phyloP scores from a whole-genome alignment of 2,797 vertebrate genomes.

The Sphaeramia orbicularis region DNA sequence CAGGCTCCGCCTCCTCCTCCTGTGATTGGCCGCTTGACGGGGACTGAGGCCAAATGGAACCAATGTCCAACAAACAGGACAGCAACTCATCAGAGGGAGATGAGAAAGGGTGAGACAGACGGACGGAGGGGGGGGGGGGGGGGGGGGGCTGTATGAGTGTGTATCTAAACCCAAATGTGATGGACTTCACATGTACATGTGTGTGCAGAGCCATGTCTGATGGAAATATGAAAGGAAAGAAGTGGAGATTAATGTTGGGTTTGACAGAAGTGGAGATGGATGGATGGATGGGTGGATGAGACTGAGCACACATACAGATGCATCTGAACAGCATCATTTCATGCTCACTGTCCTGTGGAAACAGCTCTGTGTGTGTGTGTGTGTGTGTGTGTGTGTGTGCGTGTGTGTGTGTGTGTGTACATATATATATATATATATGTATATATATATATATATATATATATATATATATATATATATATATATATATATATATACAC shows the following conservation, averaged over 20 bases:
- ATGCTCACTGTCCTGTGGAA: too few species aligned
- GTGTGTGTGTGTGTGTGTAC: too few species aligned
- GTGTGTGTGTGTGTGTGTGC: too few species aligned
- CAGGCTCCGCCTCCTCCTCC: slow-evolving; percentile 87
- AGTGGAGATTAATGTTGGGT: slow-evolving; percentile 35
- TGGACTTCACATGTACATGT: neutral
- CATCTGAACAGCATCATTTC: neutral
- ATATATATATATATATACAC: too few species aligned
- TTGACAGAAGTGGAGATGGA: slow-evolving; percentile 42
- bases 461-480: too few species aligned
- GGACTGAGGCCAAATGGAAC: slow-evolving; percentile 91
- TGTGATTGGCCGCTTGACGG: slow-evolving; percentile 90
- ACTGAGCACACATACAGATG: neutral
- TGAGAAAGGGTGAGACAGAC: slow-evolving; percentile 93
- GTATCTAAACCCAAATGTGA: slow-evolving; percentile 4
- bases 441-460: too few species aligned
- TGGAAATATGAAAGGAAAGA: slow-evolving; percentile 59
- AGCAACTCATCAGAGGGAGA: slow-evolving; percentile 92
- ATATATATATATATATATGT: too few species aligned
- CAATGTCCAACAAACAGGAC: slow-evolving; percentile 93
- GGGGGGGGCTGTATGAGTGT: slow-evolving; percentile 7
- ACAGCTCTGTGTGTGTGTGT: too few species aligned
- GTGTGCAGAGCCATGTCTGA: slow-evolving; percentile 32
- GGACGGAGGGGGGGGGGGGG: neutral
- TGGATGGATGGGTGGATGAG: slow-evolving; percentile 20